Base-by-base conservation (phyloP, 2,888 invertebrate genomes). In the Drosophila helvetica region DNA sequence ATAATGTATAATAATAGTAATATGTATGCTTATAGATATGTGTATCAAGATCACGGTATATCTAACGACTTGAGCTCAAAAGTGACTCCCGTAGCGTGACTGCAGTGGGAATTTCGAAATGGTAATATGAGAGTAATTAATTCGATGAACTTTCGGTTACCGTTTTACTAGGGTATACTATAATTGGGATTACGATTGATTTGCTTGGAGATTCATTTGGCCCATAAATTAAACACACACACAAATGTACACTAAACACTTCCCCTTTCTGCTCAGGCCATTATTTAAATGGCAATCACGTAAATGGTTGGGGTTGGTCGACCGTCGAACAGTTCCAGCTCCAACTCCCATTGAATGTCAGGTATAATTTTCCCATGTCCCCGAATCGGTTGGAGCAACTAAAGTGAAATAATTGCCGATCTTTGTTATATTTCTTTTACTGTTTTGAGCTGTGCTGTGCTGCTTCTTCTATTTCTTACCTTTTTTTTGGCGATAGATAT, bases 371-470 rank as follows among this genome's bases (percentile, higher is more conserved):
- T 66, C 65, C 65, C 65, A 66, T 66, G 67, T 54, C 66, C 67
- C 67, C 67, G 43, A 66, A 55, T 48, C 67, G 19, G 6, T 38
- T 38, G 15, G 7, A 38, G 38, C 2, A 38, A 65, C 66, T 66
- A 54, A 67, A 65, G 55, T 30, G 55, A 65, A 66, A 66, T 65
- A 65, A 66, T 65, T 65, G 65, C 22, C 67, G 48, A 65, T 65
- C 55, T 65, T 66, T 63, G 63, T 59, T 55, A 27, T 25, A 25
- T 5, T 19, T 48, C 19, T 61, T 42, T 48, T 48, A 10, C 48
- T n/a, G 47, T 38, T 22, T 22, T 22, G 22, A 22, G 4, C 22
- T 5, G 22, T 22, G 22, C 5, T 22, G 4, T 22, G 22, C 22
- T 22, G 10, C n/a, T 63, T 47, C 15, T 38, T 56, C 19, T 43